Conservation (phyloP, 2,797 vertebrate species). For the Pseudotriccus pelzelni region DNA sequence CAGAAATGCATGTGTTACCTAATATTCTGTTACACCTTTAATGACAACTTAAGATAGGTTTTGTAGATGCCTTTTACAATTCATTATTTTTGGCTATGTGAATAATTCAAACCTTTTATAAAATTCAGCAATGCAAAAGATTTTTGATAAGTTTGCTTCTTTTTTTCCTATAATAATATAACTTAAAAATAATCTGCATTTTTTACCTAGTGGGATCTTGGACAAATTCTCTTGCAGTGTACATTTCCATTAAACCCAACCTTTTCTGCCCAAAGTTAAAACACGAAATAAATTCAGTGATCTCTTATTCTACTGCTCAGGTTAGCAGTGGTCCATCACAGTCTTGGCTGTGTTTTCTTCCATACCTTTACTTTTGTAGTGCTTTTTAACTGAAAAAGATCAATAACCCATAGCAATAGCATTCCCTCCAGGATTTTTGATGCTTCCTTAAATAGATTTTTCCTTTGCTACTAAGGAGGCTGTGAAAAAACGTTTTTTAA, state of each 20-base stretch:
- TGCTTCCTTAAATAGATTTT: not conserved
- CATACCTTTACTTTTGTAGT: not conserved
- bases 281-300: not conserved
- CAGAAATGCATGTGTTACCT: not conserved
- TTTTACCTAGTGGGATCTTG: not conserved
- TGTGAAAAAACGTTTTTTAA: not conserved
- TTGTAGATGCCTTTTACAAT: not conserved
- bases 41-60: not conserved
- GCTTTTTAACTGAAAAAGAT: conserved; percentile 22
- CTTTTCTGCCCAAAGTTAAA: not conserved
- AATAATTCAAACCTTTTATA: not conserved
- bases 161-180: not conserved
- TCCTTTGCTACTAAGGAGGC: not conserved
- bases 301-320: not conserved
- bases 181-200: not conserved
- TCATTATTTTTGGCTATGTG: not conserved
- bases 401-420: not conserved
- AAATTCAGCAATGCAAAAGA: not conserved
- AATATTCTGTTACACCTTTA: not conserved
- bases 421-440: not conserved
- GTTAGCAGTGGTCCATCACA: not conserved
- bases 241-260: not conserved
- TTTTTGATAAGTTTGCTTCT: not conserved
- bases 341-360: not conserved
- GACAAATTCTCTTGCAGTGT: not conserved